Base-by-base conservation (phyloP, 2,888 invertebrate species). In the Epistrophe eligans region DNA sequence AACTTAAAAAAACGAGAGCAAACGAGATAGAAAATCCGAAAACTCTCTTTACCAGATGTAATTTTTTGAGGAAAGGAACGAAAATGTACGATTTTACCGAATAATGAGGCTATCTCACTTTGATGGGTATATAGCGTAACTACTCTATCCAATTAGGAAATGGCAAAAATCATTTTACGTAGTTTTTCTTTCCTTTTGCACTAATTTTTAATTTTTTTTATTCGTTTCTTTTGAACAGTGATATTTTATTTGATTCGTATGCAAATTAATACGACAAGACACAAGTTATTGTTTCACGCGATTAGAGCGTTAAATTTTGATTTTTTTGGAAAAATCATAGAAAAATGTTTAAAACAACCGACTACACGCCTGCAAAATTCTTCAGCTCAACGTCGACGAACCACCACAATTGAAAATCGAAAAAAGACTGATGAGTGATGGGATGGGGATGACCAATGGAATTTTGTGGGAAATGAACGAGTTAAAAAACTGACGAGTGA, bases 101-200 rank as follows among this genome's bases (percentile, higher is more conserved):
- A 71, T 73, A 79, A 74, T 79, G 74, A 45, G 17, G 67, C 81
- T 85, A 50, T 87, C 87, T 87, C 83, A n/a, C 79, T 79, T 70
- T 17, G 48, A 64, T 70, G 57, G 81, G 60, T 82, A 66, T 87
- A 83, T 87, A 77, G 87, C 60, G 17, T 32, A 19, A 48, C 83
- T 76, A 13, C 79, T 87, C 76, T 87, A 79, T 87, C 87, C 83
- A 87, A 87, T 87, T 83, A 83, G 87, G 77, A 79, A 83, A 76
- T 79, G 67, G 79, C 35, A 83, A 38, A 64, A 71, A 35, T 64
- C 28, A 66, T 62, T 70, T 52, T 40, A 38, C 15, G 24, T 62
- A 43, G 62, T 35, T 76, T 77, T 80, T 60, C 62, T 55, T 55
- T 79, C 70, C 66, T 79, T 74, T 76, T 85, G 77, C 70, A 85